Percentiles rank a stretch among this genome's conserved stretches.
These are phyloP conservation scores for Salpingus planirostris DNA, from an alignment of 2,888 invertebrate genomes.

Conservation along the genomic window DNA sequence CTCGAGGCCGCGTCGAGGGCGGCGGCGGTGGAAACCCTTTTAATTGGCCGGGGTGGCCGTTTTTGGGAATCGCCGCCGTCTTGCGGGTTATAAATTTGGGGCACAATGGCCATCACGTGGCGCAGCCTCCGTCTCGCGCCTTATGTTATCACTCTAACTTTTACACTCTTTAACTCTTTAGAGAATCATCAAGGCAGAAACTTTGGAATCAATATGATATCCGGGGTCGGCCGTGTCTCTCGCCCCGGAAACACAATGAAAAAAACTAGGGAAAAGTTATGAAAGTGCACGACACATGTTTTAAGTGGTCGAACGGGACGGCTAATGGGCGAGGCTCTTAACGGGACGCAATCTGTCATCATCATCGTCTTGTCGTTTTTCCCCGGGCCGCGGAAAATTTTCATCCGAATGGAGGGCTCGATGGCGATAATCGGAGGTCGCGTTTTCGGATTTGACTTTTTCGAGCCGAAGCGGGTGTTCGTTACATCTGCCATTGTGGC, in stretches of 20 bases:
- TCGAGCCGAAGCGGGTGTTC: not conserved
- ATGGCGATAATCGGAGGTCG: not conserved
- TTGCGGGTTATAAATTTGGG: constrained; percentile 29
- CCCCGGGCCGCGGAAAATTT: no score
- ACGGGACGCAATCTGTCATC: no score
- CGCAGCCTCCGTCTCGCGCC: constrained; percentile 21
- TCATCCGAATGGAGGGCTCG: not conserved
- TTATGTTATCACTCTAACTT: constrained; percentile 37
- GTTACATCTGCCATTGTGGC: constrained; percentile 6
- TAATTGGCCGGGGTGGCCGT: no score
- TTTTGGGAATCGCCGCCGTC: not conserved
- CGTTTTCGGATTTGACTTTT: not conserved
- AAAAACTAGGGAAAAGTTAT: constrained; percentile 15
- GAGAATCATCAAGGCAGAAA: constrained; percentile 39
- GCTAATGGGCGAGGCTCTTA: no score
- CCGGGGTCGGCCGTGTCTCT: no score
- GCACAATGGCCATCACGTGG: constrained; percentile 32
- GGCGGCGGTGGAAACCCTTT: no score
- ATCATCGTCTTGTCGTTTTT: no score
- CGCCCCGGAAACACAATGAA: constrained; percentile 9
- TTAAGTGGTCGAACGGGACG: constrained; percentile 12
- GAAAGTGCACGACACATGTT: constrained; percentile 13
- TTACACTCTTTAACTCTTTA: constrained; percentile 40
- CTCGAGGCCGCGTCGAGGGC: no score
- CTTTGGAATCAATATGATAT: constrained; percentile 38